phyloP scores from a whole-genome alignment of 2,797 vertebrate species.

The Gouania willdenowi region DNA sequence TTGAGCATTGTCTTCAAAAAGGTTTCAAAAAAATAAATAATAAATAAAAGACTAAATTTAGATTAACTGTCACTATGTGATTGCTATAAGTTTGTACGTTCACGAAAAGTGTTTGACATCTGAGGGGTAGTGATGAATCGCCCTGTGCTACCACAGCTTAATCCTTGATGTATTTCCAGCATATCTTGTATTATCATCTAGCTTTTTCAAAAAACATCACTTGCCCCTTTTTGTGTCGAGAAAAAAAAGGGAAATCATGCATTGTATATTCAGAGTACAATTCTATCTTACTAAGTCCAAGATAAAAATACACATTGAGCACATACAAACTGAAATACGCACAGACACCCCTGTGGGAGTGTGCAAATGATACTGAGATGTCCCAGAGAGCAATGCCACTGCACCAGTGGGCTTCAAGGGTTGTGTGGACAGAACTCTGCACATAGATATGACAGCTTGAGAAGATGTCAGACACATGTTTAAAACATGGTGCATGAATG shows the following conservation, averaged over 20 bases:
- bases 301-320: conserved; percentile 14
- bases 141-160: conserved; percentile 30
- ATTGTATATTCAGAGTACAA: conserved; percentile 46
- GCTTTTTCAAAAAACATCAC: conserved; percentile 45
- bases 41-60: neutral
- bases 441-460: conserved; percentile 43
- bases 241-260: conserved; percentile 36
- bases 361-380: conserved; percentile 20
- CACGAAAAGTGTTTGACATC: conserved; percentile 33
- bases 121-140: conserved; percentile 39
- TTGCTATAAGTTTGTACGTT: conserved; percentile 18
- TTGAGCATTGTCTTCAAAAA: neutral
- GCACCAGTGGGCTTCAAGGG: conserved; percentile 43
- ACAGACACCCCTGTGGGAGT: conserved; percentile 32
- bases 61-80: neutral
- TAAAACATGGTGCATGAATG: conserved; percentile 65
- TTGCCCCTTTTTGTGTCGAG: conserved; percentile 40
- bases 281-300: conserved; percentile 21
- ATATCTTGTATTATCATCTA: conserved; percentile 49
- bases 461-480: conserved; percentile 62
- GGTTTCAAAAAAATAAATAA: neutral
- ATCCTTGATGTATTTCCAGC: conserved; percentile 55
- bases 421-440: conserved; percentile 45
- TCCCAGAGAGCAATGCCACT: conserved; percentile 36
- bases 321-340: neutral